Conservation (phyloP, 64 coral and sea anemone genomes). For the Catalaphyllia jardinei region DNA sequence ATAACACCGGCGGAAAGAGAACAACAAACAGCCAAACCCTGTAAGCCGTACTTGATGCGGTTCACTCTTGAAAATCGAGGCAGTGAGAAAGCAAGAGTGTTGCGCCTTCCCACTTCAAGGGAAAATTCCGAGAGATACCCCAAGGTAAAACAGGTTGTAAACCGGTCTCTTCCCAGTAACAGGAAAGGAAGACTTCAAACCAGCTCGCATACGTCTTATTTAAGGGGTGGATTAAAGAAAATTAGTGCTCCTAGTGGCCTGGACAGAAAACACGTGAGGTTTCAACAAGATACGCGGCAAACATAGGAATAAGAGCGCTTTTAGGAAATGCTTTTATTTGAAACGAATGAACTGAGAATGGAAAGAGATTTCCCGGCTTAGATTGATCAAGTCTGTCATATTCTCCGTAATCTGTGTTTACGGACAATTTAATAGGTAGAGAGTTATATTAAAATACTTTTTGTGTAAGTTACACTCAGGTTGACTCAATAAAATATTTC, state of each 20-base stretch:
- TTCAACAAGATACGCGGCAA: background rate
- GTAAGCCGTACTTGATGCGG: background rate
- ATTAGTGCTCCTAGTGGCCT: background rate
- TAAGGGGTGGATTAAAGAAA: background rate
- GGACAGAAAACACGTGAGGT: slow-evolving; percentile 26
- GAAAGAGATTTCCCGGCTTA: background rate
- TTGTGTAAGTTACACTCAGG: background rate
- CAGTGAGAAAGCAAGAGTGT: background rate
- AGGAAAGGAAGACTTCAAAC: background rate
- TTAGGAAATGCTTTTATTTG: background rate
- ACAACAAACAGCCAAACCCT: background rate
- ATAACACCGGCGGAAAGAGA: background rate
- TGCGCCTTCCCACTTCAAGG: background rate
- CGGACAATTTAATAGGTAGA: slow-evolving; percentile 5
- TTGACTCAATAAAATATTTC: slow-evolving; percentile 14
- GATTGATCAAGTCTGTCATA: background rate
- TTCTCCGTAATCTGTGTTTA: background rate
- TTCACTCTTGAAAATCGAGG: background rate
- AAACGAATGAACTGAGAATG: no score
- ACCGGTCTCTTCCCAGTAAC: no score
- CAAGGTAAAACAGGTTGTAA: background rate
- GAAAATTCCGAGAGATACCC: slow-evolving; percentile 2
- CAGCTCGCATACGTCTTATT: background rate
- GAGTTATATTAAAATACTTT: slow-evolving; percentile 1
- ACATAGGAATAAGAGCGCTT: background rate